phyloP scores from a whole-genome alignment of 2,113 vertebrate genomes.

The Cyanistes caeruleus region DNA sequence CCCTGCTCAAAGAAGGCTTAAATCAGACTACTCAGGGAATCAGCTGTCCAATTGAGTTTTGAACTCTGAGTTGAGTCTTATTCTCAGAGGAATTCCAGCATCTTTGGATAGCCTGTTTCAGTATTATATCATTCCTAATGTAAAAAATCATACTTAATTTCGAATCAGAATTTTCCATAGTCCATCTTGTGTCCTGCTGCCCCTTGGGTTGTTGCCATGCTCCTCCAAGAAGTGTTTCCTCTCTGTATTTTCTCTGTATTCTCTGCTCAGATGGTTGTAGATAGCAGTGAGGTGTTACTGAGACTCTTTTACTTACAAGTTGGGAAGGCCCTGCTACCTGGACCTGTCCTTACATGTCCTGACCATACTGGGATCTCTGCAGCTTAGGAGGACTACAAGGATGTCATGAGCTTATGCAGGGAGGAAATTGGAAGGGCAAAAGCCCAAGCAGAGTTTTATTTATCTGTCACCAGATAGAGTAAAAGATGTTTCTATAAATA shows the following conservation, averaged over 20 bases:
- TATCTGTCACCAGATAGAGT: neutral
- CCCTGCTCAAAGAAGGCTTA: neutral
- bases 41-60: neutral
- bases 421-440: neutral
- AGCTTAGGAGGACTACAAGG: neutral
- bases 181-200: neutral
- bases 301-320: neutral
- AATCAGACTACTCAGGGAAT: neutral
- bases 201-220: rapidly evolving
- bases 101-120: neutral
- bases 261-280: neutral
- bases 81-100: neutral
- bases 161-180: neutral
- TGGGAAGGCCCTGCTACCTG: neutral
- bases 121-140: neutral
- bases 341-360: neutral
- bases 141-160: neutral
- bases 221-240: neutral
- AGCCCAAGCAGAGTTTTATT: neutral
- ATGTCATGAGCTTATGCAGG: neutral
- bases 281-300: neutral
- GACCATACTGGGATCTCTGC: neutral
- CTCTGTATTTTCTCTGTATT: neutral
- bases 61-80: neutral
- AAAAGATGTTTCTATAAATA: neutral